Evolutionary conservation across 2,888 invertebrate genomes (phyloP).

Genomic region (Drosophila parthenogenetica): DNA sequence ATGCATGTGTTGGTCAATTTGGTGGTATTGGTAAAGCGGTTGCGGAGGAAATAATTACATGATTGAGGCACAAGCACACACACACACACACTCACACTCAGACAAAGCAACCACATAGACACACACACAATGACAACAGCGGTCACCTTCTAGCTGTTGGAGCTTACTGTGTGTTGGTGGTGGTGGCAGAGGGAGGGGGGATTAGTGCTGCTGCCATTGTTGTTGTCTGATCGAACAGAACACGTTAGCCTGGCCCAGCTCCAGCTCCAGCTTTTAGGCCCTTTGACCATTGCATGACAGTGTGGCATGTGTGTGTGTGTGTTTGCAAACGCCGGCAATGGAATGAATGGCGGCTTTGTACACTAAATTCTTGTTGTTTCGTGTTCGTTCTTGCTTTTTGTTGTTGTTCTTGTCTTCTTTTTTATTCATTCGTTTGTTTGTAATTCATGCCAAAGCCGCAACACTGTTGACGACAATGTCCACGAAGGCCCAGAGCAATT

Average conservation of each 20-base stretch:
- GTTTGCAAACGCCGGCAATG: slow-evolving; percentile 61
- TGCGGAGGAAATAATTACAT: slow-evolving; percentile 85
- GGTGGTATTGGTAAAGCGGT: slow-evolving; percentile 62
- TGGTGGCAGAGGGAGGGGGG: slow-evolving; percentile 42
- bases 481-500: slow-evolving; percentile 71
- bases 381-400: slow-evolving; percentile 45
- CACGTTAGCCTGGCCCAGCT: slow-evolving; percentile 70
- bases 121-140: slow-evolving; percentile 55
- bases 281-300: slow-evolving; percentile 73
- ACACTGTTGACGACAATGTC: slow-evolving; percentile 63
- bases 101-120: slow-evolving; percentile 22
- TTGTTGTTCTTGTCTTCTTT: slow-evolving; percentile 29
- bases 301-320: slow-evolving; percentile 37
- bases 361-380: slow-evolving; percentile 61
- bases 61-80: slow-evolving; percentile 81
- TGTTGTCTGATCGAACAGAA: slow-evolving; percentile 75
- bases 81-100: slow-evolving; percentile 13
- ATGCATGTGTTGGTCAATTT: neutral
- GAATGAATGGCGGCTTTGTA: slow-evolving; percentile 76
- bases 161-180: slow-evolving; percentile 23
- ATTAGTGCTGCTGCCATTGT: slow-evolving; percentile 38
- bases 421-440: slow-evolving; percentile 40
- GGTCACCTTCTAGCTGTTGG: slow-evolving; percentile 45
- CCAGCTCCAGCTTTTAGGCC: slow-evolving; percentile 33
- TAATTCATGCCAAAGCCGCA: slow-evolving; percentile 67